These are phyloP conservation scores for Eutrigla gurnardus DNA, from an alignment of 2,797 vertebrate species.

Conservation along the genomic window DNA sequence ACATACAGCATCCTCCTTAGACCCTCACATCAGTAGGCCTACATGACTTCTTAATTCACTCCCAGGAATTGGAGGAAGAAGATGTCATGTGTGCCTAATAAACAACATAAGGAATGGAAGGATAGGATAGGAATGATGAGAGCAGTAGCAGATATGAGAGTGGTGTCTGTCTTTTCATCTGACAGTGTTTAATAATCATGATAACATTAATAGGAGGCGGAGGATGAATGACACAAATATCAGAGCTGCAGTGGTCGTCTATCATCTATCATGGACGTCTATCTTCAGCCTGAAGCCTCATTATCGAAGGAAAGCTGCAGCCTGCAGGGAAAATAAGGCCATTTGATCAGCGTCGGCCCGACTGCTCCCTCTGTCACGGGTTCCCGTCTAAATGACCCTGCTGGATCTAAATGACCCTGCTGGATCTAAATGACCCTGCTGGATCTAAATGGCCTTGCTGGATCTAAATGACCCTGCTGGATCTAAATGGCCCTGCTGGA, in stretches of 20 bases:
- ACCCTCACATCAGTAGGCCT: too few species aligned
- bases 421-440: slow-evolving; percentile 43
- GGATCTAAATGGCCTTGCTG: slow-evolving; percentile 49
- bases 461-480: slow-evolving; percentile 35
- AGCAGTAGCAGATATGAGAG: not conserved
- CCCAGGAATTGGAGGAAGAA: too few species aligned
- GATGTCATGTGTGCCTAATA: too few species aligned
- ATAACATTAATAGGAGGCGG: too few species aligned
- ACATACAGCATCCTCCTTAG: too few species aligned
- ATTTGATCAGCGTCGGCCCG: slow-evolving; percentile 54
- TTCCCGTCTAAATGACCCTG: not conserved
- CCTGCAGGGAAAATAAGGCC: slow-evolving; percentile 54
- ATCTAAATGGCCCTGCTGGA: slow-evolving; percentile 39
- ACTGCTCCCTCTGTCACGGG: slow-evolving; percentile 45
- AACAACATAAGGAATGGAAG: too few species aligned
- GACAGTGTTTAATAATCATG: too few species aligned
- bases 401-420: slow-evolving; percentile 41
- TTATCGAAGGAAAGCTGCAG: slow-evolving; percentile 45
- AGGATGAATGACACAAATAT: too few species aligned
- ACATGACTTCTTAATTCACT: too few species aligned
- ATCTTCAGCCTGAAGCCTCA: slow-evolving; percentile 48
- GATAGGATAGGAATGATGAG: too few species aligned
- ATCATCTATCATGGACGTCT: not conserved
- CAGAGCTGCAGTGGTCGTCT: too few species aligned
- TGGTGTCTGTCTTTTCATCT: not conserved